Evolutionary conservation across 2,888 invertebrate species (phyloP).

Genomic region (Baccha elongata): DNA sequence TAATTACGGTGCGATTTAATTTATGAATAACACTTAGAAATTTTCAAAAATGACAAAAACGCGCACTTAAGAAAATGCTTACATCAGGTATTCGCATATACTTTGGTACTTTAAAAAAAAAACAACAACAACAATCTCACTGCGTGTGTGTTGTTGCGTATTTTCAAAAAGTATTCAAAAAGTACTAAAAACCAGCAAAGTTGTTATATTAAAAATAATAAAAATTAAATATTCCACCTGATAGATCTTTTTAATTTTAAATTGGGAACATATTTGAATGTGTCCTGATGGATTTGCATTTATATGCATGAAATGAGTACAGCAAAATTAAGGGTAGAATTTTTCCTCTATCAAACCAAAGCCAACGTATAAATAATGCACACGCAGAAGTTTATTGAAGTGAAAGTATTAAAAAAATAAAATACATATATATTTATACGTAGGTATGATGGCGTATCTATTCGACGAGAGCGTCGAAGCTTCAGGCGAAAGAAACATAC

Average conservation of each 20-base stretch:
- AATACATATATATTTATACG: too few species aligned
- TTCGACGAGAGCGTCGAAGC: slow-evolving; percentile 2
- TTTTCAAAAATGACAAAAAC: slow-evolving; percentile 37
- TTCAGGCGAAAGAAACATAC: slow-evolving; percentile 13
- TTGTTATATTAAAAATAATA: slow-evolving; percentile 22
- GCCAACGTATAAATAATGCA: slow-evolving; percentile 61
- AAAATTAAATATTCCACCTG: slow-evolving; percentile 66
- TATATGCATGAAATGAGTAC: background rate
- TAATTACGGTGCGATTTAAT: slow-evolving; percentile 38
- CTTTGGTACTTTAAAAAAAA: background rate
- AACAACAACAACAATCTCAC: background rate
- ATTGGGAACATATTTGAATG: slow-evolving; percentile 50
- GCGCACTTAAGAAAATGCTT: background rate
- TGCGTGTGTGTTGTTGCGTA: too few species aligned
- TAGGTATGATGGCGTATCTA: background rate
- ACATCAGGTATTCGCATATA: background rate
- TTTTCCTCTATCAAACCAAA: slow-evolving; percentile 33
- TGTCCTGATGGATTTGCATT: slow-evolving; percentile 30
- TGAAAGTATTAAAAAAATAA: slow-evolving; percentile 48
- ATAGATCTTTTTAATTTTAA: slow-evolving; percentile 69
- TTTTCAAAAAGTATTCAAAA: too few species aligned
- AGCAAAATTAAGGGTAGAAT: background rate
- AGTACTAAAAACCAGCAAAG: slow-evolving; percentile 5
- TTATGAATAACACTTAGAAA: slow-evolving; percentile 61
- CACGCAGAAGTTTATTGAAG: slow-evolving; percentile 65